phyloP scores from a whole-genome alignment of 2,113 vertebrate species.

The Catharus bicknelli region DNA sequence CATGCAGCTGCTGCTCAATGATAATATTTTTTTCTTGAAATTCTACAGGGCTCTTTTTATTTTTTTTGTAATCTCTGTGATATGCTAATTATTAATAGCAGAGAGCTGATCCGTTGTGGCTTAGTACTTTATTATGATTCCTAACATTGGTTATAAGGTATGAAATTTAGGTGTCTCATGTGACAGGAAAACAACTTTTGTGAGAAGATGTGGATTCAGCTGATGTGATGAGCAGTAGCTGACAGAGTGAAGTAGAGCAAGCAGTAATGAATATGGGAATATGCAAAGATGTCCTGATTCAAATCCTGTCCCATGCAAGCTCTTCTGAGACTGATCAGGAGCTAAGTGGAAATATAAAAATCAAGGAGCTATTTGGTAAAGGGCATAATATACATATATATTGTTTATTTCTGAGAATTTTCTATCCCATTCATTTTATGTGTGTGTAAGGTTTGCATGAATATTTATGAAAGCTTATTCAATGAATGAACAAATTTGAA shows the following conservation, averaged over 20 bases:
- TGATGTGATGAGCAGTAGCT: not conserved
- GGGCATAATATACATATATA: not conserved
- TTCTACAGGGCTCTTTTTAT: not conserved
- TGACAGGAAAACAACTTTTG: not conserved
- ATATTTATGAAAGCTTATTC: not conserved
- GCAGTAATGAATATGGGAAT: not conserved
- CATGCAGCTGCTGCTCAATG: conserved; percentile 19
- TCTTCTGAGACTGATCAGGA: not conserved
- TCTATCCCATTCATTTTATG: not conserved
- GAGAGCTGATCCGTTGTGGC: not conserved
- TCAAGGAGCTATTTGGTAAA: not conserved
- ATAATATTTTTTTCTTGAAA: not conserved
- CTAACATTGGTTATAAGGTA: not conserved
- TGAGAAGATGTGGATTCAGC: conserved; percentile 3
- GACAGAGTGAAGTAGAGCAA: not conserved
- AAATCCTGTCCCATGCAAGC: not conserved
- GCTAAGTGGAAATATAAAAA: not conserved
- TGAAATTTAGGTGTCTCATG: not conserved
- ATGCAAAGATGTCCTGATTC: not conserved
- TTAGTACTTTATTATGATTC: conserved; percentile 12
- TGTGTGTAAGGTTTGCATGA: not conserved
- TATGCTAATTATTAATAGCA: conserved; percentile 18
- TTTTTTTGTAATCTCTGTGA: not conserved
- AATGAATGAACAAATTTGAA: not conserved
- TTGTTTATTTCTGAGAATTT: not conserved